Conservation (phyloP, 2,888 invertebrate species). For the Salpingus planirostris region DNA sequence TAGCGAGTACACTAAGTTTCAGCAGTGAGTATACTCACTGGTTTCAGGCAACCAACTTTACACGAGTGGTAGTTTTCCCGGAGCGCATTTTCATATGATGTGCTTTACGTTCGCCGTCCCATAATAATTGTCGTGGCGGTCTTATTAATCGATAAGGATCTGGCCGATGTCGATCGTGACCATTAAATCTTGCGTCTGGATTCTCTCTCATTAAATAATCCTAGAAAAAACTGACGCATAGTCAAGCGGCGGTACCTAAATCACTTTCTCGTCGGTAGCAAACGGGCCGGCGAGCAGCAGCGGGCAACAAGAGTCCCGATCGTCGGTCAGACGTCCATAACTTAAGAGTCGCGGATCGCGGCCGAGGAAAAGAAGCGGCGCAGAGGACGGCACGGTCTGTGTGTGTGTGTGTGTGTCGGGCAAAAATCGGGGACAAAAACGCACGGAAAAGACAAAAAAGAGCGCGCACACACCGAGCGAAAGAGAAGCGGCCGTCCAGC, state of each 20-base stretch:
- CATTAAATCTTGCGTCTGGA: conserved; percentile 23
- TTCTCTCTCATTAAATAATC: conserved; percentile 31
- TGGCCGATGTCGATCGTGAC: conserved; percentile 21
- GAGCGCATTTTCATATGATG: too few species aligned
- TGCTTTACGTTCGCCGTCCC: conserved; percentile 1
- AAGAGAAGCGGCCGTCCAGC: too few species aligned
- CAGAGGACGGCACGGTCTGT: too few species aligned
- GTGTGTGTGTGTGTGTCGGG: too few species aligned
- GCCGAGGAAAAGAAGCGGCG: conserved; percentile 29
- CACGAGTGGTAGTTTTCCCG: too few species aligned
- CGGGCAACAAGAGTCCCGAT: too few species aligned
- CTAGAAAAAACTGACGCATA: conserved; percentile 31
- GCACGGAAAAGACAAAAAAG: conserved; percentile 33
- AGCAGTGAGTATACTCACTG: too few species aligned
- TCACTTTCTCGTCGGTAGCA: conserved; percentile 32
- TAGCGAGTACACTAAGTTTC: too few species aligned
- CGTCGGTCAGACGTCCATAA: conserved; percentile 33
- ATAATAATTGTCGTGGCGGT: conserved; percentile 11
- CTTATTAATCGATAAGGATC: conserved; percentile 12
- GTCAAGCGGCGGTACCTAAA: conserved; percentile 31
- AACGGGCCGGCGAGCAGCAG: too few species aligned
- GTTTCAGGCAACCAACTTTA: too few species aligned
- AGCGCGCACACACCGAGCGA: too few species aligned
- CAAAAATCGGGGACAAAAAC: conserved; percentile 34
- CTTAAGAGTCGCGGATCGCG: conserved; percentile 33